Evolutionary conservation across 2,797 vertebrate genomes (phyloP).

Genomic region (Prunella strophiata): DNA sequence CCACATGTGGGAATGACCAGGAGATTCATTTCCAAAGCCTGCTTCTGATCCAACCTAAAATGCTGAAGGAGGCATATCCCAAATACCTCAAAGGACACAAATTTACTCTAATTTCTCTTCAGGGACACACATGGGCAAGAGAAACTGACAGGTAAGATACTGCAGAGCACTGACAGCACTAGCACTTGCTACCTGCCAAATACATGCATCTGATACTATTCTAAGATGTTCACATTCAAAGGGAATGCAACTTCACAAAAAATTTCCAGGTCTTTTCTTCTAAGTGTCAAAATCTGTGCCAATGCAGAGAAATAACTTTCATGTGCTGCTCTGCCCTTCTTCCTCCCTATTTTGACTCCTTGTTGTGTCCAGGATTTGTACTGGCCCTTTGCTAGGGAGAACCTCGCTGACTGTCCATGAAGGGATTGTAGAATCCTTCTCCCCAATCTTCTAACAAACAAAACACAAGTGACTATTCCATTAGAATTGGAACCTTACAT

Average conservation of each 20-base stretch:
- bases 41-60: neutral
- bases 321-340: neutral
- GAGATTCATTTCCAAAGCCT: neutral
- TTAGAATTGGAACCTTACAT: neutral
- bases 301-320: neutral
- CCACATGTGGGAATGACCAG: neutral
- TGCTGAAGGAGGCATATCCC: neutral
- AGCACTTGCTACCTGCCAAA: neutral
- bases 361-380: neutral
- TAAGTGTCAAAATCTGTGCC: neutral
- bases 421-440: neutral
- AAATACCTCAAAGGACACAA: neutral
- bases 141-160: neutral
- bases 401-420: neutral
- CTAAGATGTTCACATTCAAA: neutral
- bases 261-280: neutral
- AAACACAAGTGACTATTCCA: neutral
- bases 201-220: neutral
- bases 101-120: neutral
- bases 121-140: neutral
- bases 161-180: neutral
- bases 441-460: neutral
- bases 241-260: neutral
- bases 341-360: neutral
- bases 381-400: neutral